Evolutionary conservation across 2,888 invertebrate genomes (phyloP).

Genomic region (Linnaemya tessellans): DNA sequence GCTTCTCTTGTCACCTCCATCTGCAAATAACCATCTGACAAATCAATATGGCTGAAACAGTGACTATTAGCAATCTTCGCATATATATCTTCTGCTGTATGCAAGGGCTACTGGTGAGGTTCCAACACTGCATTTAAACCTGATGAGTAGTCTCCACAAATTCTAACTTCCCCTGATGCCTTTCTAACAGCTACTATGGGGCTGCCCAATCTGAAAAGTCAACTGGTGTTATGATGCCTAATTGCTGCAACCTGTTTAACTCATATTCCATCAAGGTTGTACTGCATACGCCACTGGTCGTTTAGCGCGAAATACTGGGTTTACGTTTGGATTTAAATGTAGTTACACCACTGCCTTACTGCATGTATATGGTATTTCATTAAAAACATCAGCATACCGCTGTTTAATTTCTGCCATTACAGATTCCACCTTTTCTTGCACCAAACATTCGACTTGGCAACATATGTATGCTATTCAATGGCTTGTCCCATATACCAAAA

Average conservation of each 20-base stretch:
- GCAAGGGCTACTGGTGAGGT: conserved; percentile 17
- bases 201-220: too few species aligned
- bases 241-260: too few species aligned
- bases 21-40: too few species aligned
- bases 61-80: conserved; percentile 4
- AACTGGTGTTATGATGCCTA: too few species aligned
- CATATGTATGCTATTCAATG: conserved; percentile 32
- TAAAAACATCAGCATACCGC: not conserved
- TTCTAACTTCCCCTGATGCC: conserved; percentile 7
- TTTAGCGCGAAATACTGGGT: too few species aligned
- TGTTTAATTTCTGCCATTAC: conserved; percentile 12
- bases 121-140: conserved; percentile 8
- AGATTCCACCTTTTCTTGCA: too few species aligned
- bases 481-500: conserved; percentile 44
- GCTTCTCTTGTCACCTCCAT: too few species aligned
- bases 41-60: not conserved
- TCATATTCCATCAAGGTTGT: too few species aligned
- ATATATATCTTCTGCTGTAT: conserved; percentile 15
- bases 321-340: not conserved
- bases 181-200: not conserved
- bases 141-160: conserved; percentile 30
- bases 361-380: not conserved
- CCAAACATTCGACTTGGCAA: conserved; percentile 8
- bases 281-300: too few species aligned
- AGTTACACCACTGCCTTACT: not conserved